Base-by-base conservation (phyloP, 2,888 invertebrate species). In the Melangyna quadrimaculata region DNA sequence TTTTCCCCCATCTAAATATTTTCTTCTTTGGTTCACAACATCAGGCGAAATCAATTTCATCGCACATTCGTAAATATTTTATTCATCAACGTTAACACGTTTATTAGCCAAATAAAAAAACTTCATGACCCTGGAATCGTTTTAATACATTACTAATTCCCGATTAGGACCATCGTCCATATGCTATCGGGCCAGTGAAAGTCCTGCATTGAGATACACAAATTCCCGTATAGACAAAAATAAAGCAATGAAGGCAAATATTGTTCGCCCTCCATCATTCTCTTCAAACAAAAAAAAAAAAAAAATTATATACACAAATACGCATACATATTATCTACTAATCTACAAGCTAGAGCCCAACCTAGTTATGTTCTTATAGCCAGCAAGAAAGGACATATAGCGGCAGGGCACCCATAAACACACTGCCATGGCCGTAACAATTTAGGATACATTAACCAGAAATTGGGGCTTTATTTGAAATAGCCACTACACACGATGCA, bases 71-170 rank as follows among this genome's bases (percentile, higher is more conserved):
- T 84, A 72, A 84, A 84, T 84, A 84, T 80, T 80, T 84, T 84
- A 84, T 84, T 84, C 75, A 84, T 84, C 84, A 84, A 84, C 84
- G 84, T 80, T 84, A 84, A 84, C 84, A 84, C 84, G 75, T 84
- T 84, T 84, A 84, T 84, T 84, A 80, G 69, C 80, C 75, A 84
- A 84, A 84, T 84, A 80, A 80, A 84, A 71, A 71, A 72, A 77
- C 61, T 80, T 69, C 70, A 84, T 84, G 84, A 59, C 72, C 75
- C 72, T 75, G 84, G 72, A 67, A 75, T 75, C 80, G 75, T 77
- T 84, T 84, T 84, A 84, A 84, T 84, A 84, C 80, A 84, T 84
- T 75, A 79, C 84, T 84, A 77, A 84, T 84, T 84, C 75, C 72
- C 80, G 80, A 84, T 84, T 80, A 84, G 80, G 75, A 84, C 72